Percentiles rank a stretch among this genome's conserved stretches.
These are phyloP conservation scores for Mesodorylaimus sp. DNA, from an alignment of 2,888 invertebrate genomes.

Conservation along the genomic window DNA sequence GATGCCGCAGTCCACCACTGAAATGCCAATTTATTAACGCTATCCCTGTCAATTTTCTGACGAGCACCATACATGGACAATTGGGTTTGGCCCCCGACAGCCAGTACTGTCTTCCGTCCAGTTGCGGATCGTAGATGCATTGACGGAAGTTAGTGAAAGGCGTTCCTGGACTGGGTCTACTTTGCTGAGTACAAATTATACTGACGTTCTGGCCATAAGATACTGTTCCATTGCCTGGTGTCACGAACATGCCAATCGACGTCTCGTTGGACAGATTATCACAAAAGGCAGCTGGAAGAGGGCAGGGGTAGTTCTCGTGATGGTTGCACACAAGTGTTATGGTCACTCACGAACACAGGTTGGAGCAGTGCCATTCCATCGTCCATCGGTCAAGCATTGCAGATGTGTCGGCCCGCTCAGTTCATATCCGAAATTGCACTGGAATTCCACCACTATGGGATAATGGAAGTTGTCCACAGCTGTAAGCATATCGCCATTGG, in stretches of 20 bases:
- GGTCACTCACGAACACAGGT: conserved; percentile 64
- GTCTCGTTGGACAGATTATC: conserved; percentile 24
- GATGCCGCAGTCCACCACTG: conserved; percentile 63
- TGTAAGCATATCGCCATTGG: conserved; percentile 24
- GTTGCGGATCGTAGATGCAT: conserved; percentile 83
- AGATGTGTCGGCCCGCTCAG: conserved; percentile 69
- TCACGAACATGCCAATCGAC: conserved; percentile 23
- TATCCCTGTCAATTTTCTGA: background rate
- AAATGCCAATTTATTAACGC: conserved; percentile 2
- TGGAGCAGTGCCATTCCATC: conserved; percentile 81
- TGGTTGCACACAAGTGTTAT: background rate
- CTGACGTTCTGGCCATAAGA: conserved; percentile 25
- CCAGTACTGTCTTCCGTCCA: conserved; percentile 31
- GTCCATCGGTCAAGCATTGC: conserved; percentile 67
- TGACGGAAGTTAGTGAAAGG: conserved; percentile 68
- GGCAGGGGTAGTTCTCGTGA: background rate
- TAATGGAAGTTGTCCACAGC: conserved; percentile 17
- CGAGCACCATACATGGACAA: conserved; percentile 14
- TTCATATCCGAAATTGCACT: conserved; percentile 81
- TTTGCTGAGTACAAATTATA: conserved; percentile 22
- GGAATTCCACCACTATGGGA: conserved; percentile 53
- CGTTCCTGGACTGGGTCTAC: conserved; percentile 45
- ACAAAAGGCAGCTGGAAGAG: conserved; percentile 26
- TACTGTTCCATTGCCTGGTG: conserved; percentile 19
- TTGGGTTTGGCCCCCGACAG: conserved; percentile 22